phyloP scores from a whole-genome alignment of 2,113 vertebrate genomes.

The Cephalopterus ornatus region DNA sequence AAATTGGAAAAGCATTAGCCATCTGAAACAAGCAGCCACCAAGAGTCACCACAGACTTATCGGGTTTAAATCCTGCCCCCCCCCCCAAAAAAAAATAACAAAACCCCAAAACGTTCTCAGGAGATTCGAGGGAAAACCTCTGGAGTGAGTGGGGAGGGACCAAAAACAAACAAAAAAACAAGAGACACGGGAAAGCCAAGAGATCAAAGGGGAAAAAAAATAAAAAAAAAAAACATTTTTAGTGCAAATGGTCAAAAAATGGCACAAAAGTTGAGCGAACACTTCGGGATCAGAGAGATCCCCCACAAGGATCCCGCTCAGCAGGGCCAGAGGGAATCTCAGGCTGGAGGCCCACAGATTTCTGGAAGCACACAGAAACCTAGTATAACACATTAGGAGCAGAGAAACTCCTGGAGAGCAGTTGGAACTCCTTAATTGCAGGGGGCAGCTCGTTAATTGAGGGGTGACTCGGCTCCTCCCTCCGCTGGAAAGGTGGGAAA shows the following conservation, averaged over 20 bases:
- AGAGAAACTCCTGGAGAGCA: neutral
- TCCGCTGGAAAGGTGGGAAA: neutral
- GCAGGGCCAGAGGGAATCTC: neutral
- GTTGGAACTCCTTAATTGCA: neutral
- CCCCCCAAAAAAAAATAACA: no score
- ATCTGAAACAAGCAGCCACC: neutral
- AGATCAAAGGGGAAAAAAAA: neutral
- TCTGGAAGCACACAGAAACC: conserved; percentile 47
- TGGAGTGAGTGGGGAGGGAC: rapidly evolving
- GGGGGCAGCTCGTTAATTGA: neutral
- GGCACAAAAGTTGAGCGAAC: conserved; percentile 22
- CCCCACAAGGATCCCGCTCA: neutral
- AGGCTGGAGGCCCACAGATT: neutral
- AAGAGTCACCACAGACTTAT: neutral
- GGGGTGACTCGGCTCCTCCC: neutral
- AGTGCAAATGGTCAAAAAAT: conserved; percentile 61
- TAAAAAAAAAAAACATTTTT: neutral
- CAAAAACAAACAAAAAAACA: neutral
- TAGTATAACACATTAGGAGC: neutral
- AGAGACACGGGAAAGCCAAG: neutral
- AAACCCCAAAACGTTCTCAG: neutral
- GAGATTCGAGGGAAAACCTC: neutral
- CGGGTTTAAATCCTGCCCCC: neutral
- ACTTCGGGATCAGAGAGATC: neutral
- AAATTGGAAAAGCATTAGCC: neutral